phyloP scores from a whole-genome alignment of 2,797 vertebrate species.

The Emydoidea blandingii region DNA sequence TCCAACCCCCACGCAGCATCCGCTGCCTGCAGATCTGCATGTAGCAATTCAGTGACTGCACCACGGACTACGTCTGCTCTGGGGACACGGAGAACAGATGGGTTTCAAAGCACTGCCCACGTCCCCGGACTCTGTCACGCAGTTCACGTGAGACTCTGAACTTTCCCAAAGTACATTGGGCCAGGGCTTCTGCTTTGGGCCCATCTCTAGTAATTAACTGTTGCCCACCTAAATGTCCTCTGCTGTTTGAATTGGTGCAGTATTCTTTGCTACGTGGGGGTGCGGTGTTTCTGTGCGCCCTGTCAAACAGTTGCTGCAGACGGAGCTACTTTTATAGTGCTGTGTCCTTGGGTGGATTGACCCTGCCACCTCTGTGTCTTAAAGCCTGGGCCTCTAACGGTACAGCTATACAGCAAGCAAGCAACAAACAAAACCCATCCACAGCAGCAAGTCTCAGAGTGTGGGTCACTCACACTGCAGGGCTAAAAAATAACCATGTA shows the following conservation, averaged over 20 bases:
- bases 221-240: not conserved
- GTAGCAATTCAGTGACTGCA: not conserved
- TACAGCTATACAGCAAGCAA: not conserved
- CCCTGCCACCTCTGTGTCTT: not conserved
- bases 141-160: not conserved
- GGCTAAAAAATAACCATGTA: not conserved
- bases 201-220: not conserved
- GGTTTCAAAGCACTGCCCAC: not conserved
- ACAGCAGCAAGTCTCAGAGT: not conserved
- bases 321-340: accelerated
- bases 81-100: not conserved
- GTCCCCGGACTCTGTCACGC: not conserved
- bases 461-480: not conserved
- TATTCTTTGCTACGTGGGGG: too few relatives aligned
- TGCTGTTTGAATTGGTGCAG: not conserved
- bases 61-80: not conserved
- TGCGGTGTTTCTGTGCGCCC: not conserved
- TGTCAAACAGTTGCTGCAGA: not conserved
- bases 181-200: not conserved
- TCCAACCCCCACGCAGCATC: not conserved
- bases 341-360: not conserved
- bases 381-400: not conserved
- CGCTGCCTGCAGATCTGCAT: not conserved
- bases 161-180: not conserved
- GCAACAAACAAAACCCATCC: not conserved